Base-by-base conservation (phyloP, 2,888 invertebrate genomes). In the Thysanoteuthis rhombus region DNA sequence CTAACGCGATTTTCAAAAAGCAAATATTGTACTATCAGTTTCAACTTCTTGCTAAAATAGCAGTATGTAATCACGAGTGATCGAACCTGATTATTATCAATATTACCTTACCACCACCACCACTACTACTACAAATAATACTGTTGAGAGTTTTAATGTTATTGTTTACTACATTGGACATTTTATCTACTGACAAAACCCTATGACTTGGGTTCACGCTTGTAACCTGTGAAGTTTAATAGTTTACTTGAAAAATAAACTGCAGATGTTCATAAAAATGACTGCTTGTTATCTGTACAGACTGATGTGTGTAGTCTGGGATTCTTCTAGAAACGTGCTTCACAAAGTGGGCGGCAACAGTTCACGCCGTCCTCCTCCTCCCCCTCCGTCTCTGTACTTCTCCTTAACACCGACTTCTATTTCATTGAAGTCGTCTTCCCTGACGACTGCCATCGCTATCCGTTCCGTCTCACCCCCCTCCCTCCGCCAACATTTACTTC, bases 321-420 rank as follows among this genome's bases (percentile, higher is more conserved):
- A 92, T 92, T 92, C 32, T 92, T 92, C 92, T 92, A 92, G 42
- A 92, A 92, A 92, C 45, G 42, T 92, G 92, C 92, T 42, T 42
- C 40, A 45, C 32, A 92, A 42, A 92, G 92, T 92, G 92, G 92
- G 92, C 92, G 92, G 92, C 92, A 42, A 42, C 92, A 42, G 92
- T 42, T 42, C 42, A 38, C 45, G 28, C 36, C 90, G 39, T 90
- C 42, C 92, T 42, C 32, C 92, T 42, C 25, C 40, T 45, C 19
- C 92, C 42, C 32, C 32, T 90, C 58, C n/a, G 40, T 45, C 42
- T 42, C 12, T 36, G 8, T 32, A 2, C 38, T 32, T 38, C 38
- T 38, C 90, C 90, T 32, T 38, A 38, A 90, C 39, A 39, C 40
- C 32, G 38, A 39, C 40, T 90, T 39, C 40, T 25, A 22, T 52